These are phyloP conservation scores for Eupithecia subumbrata DNA, from an alignment of 2,888 invertebrate genomes.

Conservation along the genomic window DNA sequence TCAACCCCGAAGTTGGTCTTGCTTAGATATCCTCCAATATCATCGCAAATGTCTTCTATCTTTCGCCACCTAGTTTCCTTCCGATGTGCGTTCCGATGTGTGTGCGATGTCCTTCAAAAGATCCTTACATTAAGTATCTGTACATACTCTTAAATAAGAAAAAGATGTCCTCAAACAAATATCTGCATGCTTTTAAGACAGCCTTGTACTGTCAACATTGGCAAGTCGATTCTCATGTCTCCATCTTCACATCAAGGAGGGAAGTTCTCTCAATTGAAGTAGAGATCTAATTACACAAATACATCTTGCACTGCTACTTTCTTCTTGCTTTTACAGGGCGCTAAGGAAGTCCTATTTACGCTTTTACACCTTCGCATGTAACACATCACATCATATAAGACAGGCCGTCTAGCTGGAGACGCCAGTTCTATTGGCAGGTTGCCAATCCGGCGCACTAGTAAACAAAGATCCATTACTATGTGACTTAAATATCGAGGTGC, in stretches of 20 bases:
- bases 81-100: too few relatives aligned
- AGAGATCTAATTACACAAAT: background rate
- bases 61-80: background rate
- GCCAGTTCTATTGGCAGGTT: constrained; percentile 48
- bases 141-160: background rate
- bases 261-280: background rate
- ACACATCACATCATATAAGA: constrained; percentile 6
- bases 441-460: constrained; percentile 55
- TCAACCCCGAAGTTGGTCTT: too few relatives aligned
- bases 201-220: background rate
- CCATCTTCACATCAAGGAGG: background rate
- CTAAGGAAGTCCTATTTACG: constrained; percentile 6
- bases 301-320: background rate
- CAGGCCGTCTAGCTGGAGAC: constrained; percentile 20
- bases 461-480: constrained; percentile 62
- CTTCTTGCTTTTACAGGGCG: constrained; percentile 1
- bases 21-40: too few relatives aligned
- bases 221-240: background rate
- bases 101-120: background rate
- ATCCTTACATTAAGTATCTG: background rate
- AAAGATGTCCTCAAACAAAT: background rate
- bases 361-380: constrained; percentile 11
- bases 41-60: background rate
- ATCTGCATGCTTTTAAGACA: background rate
- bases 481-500: constrained; percentile 63